Base-by-base conservation (phyloP, 2,113 vertebrate species). In the Xiphorhynchus elegans region DNA sequence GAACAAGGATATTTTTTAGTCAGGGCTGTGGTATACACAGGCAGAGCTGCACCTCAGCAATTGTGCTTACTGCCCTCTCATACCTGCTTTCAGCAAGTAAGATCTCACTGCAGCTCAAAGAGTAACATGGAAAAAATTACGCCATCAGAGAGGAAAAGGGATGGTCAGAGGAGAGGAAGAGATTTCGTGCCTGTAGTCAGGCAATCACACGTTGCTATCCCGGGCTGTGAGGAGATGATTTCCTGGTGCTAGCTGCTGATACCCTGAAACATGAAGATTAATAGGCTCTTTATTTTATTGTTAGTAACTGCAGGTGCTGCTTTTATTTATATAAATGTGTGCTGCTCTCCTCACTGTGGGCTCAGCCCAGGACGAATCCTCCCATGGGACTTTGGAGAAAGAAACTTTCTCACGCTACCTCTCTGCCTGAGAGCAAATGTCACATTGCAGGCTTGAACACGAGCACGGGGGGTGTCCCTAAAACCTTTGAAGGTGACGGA, bases 261-360 rank as follows among this genome's bases (percentile, higher is more conserved):
- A 75, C 73, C 37, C 56, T 89, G 86, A 70, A 91, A 87, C 77
- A 92, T 91, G 83, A 92, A 92, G 95, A 95, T 96, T 96, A 96
- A 96, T 95, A 59, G 80, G 44, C 23, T 90, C 49, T 88, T 95
- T 95, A 91, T 89, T 95, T 95, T 73, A 89, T 82, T 94, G 84
- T 93, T 94, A 85, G 84, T 23, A 90, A 68, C 76, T 89, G 93
- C 95, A 96, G 92, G 95, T 95, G 96, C 86, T 89, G 49, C 49
- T 82, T 81, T 95, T 81, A 93, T 93, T 93, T 89, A 25, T 93
- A 92, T 66, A 87, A 92, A 96, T 73, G 80, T 93, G 89, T 13
- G 1, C 35, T 90, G 40, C 73, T 90, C 28, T 92, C 40, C 69
- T 95, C 2, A 0, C 23, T 33, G 37, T 74, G 83, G 60, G 69